phyloP scores from a whole-genome alignment of 2,888 invertebrate genomes.

The Eupithecia exiguata region DNA sequence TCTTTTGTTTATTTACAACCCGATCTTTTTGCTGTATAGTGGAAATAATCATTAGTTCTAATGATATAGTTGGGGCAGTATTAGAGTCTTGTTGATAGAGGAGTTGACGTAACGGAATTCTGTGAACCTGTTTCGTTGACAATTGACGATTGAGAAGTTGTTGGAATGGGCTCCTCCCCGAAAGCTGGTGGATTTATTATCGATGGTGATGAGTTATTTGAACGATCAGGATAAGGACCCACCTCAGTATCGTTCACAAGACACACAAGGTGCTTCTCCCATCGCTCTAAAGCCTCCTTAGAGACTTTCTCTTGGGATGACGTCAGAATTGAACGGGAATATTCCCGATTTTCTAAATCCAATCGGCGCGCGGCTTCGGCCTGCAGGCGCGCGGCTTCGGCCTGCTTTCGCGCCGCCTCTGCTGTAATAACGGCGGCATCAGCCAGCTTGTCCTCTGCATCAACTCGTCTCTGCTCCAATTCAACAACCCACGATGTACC shows the following conservation, averaged over 20 bases:
- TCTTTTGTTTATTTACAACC: slow-evolving; percentile 28
- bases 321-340: slow-evolving; percentile 28
- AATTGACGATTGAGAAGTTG: slow-evolving; percentile 17
- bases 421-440: too few species aligned
- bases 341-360: slow-evolving; percentile 29
- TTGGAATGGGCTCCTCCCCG: slow-evolving; percentile 14
- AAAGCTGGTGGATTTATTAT: slow-evolving; percentile 10
- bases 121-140: slow-evolving; percentile 3
- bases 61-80: slow-evolving; percentile 18
- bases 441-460: too few species aligned
- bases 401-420: too few species aligned
- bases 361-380: background rate
- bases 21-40: slow-evolving; percentile 21
- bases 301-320: slow-evolving; percentile 30
- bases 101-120: slow-evolving; percentile 19
- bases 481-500: too few species aligned
- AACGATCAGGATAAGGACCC: background rate
- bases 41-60: slow-evolving; percentile 18
- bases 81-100: slow-evolving; percentile 22
- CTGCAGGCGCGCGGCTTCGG: too few species aligned
- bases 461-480: too few species aligned
- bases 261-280: slow-evolving; percentile 25
- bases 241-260: slow-evolving; percentile 4
- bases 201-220: slow-evolving; percentile 11
- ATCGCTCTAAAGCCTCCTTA: slow-evolving; percentile 34